phyloP scores from a whole-genome alignment of 1,140 invertebrate genomes.

The Ectropis grisescens region DNA sequence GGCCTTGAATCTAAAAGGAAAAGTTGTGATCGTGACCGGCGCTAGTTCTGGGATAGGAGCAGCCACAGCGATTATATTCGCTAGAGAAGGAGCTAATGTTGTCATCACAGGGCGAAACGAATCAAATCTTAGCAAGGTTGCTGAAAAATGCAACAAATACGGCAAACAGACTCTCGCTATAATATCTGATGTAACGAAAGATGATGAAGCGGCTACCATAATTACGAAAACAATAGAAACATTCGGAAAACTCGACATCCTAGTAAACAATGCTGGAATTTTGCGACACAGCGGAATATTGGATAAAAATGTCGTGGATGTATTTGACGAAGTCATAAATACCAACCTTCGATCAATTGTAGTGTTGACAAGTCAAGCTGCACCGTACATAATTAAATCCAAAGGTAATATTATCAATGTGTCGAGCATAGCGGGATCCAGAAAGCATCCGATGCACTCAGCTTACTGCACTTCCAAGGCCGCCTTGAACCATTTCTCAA shows the following conservation, averaged over 20 bases:
- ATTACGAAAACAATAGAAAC: conserved; percentile 70
- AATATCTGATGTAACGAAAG: conserved; percentile 74
- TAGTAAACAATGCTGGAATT: conserved; percentile 83
- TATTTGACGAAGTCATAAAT: conserved; percentile 80
- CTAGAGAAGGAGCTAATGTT: conserved; percentile 77
- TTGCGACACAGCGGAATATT: conserved; percentile 74
- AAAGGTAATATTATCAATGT: conserved; percentile 83
- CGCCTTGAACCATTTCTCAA: conserved; percentile 88
- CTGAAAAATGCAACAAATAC: conserved; percentile 66
- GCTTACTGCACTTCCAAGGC: conserved; percentile 83
- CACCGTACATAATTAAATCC: conserved; percentile 9
- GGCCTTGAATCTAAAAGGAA: conserved; percentile 57
- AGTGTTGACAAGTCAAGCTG: conserved; percentile 7
- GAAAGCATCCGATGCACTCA: conserved; percentile 38
- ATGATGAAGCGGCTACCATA: conserved; percentile 72
- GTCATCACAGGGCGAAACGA: conserved; percentile 82
- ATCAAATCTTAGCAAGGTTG: conserved; percentile 62
- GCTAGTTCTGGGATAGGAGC: conserved; percentile 90
- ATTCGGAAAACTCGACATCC: conserved; percentile 72
- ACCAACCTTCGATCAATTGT: conserved; percentile 43
- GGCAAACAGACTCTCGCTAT: conserved; percentile 56
- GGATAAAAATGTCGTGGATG: conserved; percentile 76
- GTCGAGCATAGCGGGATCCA: conserved; percentile 74
- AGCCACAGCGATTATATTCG: conserved; percentile 79
- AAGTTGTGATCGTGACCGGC: conserved; percentile 79